Conservation (phyloP, 2,113 vertebrate genomes). For the Pristiophorus japonicus region DNA sequence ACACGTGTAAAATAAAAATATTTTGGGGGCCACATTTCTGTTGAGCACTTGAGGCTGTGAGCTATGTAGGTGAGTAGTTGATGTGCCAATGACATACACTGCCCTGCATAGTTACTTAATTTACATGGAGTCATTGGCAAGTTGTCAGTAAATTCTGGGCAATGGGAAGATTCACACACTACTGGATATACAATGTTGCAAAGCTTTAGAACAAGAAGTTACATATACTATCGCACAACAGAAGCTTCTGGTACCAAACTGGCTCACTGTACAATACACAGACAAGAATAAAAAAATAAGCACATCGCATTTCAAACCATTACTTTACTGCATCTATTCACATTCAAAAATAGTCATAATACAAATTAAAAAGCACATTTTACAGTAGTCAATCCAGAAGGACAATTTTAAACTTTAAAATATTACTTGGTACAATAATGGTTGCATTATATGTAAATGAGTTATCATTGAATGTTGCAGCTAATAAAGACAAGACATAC, state of each 20-base stretch:
- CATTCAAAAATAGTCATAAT: constrained; percentile 11
- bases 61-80: not conserved
- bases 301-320: not conserved
- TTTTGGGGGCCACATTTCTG: not conserved
- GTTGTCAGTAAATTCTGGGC: not conserved
- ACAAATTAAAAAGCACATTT: constrained; percentile 21
- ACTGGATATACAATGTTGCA: not conserved
- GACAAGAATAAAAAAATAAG: not conserved
- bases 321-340: constrained; percentile 11
- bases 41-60: not conserved
- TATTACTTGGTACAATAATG: not conserved
- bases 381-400: constrained; percentile 8
- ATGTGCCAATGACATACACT: not conserved
- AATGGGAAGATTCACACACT: not conserved
- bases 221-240: not conserved
- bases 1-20: not conserved
- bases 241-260: not conserved
- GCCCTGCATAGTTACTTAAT: not conserved
- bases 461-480: not conserved
- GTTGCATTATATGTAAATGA: not conserved
- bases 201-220: not conserved
- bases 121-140: not conserved
- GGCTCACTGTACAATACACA: not conserved
- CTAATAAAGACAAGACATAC: constrained; percentile 2
- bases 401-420: constrained; percentile 24